Conservation (phyloP, 2,888 invertebrate species). For the Copidosoma aretas region DNA sequence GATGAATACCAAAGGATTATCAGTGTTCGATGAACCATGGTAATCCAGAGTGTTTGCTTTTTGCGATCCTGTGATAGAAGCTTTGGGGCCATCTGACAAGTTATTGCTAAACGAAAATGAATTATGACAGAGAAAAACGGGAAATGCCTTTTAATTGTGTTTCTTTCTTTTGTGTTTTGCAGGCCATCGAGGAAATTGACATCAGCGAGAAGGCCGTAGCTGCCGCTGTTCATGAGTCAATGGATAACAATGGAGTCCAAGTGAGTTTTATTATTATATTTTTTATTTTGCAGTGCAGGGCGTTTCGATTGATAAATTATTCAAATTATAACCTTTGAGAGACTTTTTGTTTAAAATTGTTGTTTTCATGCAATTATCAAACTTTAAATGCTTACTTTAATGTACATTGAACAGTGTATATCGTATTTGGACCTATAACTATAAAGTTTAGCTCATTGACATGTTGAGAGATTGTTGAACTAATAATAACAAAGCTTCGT, state of each 20-base stretch:
- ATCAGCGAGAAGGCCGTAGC: slow-evolving; percentile 60
- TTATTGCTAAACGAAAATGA: slow-evolving; percentile 10
- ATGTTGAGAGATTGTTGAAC: no score
- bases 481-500: background rate
- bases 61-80: slow-evolving; percentile 53
- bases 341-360: no score
- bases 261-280: slow-evolving; percentile 47
- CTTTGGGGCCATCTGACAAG: slow-evolving; percentile 61
- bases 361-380: no score
- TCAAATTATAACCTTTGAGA: no score
- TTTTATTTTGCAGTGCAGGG: no score
- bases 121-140: no score
- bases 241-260: slow-evolving; percentile 57
- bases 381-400: no score
- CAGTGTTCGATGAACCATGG: slow-evolving; percentile 48
- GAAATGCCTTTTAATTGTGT: background rate
- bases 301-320: no score
- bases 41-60: slow-evolving; percentile 52
- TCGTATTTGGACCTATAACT: no score
- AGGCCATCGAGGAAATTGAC: slow-evolving; percentile 60
- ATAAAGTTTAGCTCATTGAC: no score
- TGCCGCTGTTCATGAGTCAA: slow-evolving; percentile 58
- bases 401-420: no score
- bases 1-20: slow-evolving; percentile 59
- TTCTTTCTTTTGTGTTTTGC: slow-evolving; percentile 32